Percentiles rank a stretch among this genome's conserved stretches.
Conservation (phyloP, 2,888 invertebrate species). For the Peribatodes rhomboidaria region DNA sequence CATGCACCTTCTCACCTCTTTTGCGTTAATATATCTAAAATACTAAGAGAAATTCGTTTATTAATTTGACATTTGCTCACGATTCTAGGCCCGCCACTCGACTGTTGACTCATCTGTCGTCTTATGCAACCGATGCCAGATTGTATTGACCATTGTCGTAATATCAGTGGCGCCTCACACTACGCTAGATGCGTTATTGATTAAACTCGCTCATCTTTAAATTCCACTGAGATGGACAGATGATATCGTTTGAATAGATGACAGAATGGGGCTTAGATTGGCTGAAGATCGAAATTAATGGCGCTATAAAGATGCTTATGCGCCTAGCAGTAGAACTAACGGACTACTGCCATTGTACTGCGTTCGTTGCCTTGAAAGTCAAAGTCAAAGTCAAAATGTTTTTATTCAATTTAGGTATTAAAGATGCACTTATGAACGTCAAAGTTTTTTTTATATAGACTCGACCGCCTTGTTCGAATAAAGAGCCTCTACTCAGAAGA, state of each 20-base stretch:
- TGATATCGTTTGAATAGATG: conserved; percentile 30
- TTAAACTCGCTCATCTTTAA: conserved; percentile 27
- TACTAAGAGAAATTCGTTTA: not conserved
- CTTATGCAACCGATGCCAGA: conserved; percentile 22
- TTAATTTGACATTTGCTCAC: not conserved
- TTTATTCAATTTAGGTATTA: too few species aligned
- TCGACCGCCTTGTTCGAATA: too few species aligned
- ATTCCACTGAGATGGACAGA: conserved; percentile 25
- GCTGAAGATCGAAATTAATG: conserved; percentile 24
- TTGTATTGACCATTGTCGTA: conserved; percentile 20
- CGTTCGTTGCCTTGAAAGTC: too few species aligned
- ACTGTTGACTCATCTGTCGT: conserved; percentile 10
- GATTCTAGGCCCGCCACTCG: not conserved
- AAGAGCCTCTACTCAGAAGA: too few species aligned
- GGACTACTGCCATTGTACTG: too few species aligned
- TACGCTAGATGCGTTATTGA: conserved; percentile 32
- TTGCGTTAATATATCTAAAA: not conserved
- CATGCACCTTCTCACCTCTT: too few species aligned
- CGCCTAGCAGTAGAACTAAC: conserved; percentile 8
- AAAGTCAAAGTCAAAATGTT: too few species aligned
- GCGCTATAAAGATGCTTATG: conserved; percentile 16
- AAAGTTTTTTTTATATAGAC: too few species aligned
- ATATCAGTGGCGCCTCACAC: conserved; percentile 22
- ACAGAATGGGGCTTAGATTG: conserved; percentile 27
- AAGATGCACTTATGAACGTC: too few species aligned